Evolutionary conservation across 2,888 invertebrate genomes (phyloP).

Genomic region (Oasisia sp.): DNA sequence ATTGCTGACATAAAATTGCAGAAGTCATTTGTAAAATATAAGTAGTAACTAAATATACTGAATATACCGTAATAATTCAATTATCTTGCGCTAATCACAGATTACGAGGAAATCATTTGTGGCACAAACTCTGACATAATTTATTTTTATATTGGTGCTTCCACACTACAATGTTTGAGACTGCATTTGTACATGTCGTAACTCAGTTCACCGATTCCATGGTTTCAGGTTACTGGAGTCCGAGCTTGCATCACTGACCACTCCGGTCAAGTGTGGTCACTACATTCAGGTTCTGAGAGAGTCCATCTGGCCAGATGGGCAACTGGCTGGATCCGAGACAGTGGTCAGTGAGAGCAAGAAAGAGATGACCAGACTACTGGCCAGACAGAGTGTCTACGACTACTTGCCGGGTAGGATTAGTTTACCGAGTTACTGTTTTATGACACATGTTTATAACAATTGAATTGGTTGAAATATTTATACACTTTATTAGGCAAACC

Average conservation of each 20-base stretch:
- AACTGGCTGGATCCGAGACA: slow-evolving; percentile 40
- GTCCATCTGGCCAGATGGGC: slow-evolving; percentile 54
- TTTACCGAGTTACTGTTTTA: too few relatives aligned
- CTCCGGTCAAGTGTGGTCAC: slow-evolving; percentile 43
- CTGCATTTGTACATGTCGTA: not conserved
- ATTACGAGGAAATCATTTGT: not conserved
- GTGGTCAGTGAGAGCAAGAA: slow-evolving; percentile 46
- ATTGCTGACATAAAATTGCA: too few relatives aligned
- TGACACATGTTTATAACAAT: too few relatives aligned
- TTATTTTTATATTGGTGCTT: too few relatives aligned
- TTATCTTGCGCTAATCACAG: not conserved
- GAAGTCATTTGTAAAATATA: too few relatives aligned
- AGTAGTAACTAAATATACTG: not conserved
- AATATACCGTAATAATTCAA: not conserved
- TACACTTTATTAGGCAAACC: too few relatives aligned
- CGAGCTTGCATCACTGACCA: slow-evolving; percentile 44
- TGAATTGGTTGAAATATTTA: too few relatives aligned
- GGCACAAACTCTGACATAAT: too few relatives aligned
- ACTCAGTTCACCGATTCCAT: not conserved
- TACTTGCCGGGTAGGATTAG: slow-evolving; percentile 51
- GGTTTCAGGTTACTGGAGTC: slow-evolving; percentile 46
- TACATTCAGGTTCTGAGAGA: slow-evolving; percentile 53
- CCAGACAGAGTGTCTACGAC: slow-evolving; percentile 46
- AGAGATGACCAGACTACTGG: slow-evolving; percentile 45
- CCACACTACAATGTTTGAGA: not conserved